Evolutionary conservation across 2,113 vertebrate genomes (phyloP).

Genomic region (Urocolius indicus): DNA sequence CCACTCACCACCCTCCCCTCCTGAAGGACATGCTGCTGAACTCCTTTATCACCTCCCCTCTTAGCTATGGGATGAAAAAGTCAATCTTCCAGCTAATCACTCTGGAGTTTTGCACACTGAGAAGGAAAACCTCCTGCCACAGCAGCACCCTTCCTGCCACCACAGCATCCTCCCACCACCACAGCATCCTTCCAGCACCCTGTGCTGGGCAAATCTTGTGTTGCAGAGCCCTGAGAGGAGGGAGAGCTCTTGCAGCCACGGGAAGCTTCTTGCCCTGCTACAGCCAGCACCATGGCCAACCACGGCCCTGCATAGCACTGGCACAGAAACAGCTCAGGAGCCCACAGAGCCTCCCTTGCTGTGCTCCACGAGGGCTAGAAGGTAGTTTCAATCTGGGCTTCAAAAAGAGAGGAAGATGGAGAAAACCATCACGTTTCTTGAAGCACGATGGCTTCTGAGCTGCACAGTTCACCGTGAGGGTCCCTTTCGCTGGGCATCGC

Average conservation of each 20-base stretch:
- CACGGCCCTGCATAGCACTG: not conserved
- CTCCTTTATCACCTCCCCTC: not conserved
- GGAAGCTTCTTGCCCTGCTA: not conserved
- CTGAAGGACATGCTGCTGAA: accelerated
- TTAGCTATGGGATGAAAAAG: not conserved
- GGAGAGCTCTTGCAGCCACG: not conserved
- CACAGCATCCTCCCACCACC: too few relatives aligned
- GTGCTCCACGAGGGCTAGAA: accelerated
- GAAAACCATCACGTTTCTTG: not conserved
- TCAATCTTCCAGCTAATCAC: not conserved
- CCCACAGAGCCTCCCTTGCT: accelerated
- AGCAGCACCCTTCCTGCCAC: too few relatives aligned
- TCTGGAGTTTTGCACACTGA: too few relatives aligned
- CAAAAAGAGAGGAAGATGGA: too few relatives aligned
- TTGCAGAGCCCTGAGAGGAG: not conserved
- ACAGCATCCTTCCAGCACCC: not conserved
- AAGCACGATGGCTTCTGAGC: not conserved
- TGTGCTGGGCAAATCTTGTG: accelerated
- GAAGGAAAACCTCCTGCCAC: not conserved
- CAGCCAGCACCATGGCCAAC: accelerated
- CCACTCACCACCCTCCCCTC: accelerated
- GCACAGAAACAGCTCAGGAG: accelerated
- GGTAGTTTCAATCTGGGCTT: not conserved
- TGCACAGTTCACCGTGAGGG: accelerated
- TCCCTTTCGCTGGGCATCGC: accelerated